A percentile compares a stretch with the other conserved stretches of the same genome.
Conservation (phyloP, 2,797 vertebrate species). For the Chloroceryle amazona region DNA sequence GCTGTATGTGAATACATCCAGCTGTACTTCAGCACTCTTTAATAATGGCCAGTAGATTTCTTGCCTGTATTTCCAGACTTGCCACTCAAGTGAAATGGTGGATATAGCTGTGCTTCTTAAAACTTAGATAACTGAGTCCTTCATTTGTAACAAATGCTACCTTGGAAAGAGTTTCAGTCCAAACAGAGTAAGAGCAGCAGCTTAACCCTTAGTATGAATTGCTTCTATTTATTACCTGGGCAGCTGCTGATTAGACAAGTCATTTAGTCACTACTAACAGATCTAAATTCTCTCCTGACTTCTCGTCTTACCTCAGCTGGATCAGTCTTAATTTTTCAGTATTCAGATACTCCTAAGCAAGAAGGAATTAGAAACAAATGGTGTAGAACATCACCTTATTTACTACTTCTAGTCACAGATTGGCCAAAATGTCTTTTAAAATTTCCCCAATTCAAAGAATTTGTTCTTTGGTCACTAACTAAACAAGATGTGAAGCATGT, state of each 20-base stretch:
- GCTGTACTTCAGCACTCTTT: neutral
- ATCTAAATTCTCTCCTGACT: neutral
- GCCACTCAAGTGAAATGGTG: neutral
- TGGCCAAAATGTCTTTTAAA: neutral
- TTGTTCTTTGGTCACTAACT: neutral
- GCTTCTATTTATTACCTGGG: neutral
- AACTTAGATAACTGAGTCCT: neutral
- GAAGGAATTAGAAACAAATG: neutral
- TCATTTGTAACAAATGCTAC: neutral
- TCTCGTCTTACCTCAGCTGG: neutral
- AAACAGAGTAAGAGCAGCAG: neutral
- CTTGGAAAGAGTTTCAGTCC: neutral
- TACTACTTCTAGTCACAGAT: neutral
- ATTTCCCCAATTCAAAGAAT: neutral
- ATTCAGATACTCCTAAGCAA: neutral
- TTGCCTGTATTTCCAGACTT: neutral
- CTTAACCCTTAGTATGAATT: neutral
- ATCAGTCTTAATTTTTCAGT: neutral
- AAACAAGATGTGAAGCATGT: neutral
- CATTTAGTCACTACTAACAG: neutral
- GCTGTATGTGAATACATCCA: neutral
- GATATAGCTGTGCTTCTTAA: neutral
- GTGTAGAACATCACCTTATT: neutral
- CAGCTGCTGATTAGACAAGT: neutral
- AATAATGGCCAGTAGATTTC: neutral